A percentile compares a stretch with the other conserved stretches of the same genome.
Conservation (phyloP, 2,113 vertebrate species). For the Ramphastos sulfuratus region DNA sequence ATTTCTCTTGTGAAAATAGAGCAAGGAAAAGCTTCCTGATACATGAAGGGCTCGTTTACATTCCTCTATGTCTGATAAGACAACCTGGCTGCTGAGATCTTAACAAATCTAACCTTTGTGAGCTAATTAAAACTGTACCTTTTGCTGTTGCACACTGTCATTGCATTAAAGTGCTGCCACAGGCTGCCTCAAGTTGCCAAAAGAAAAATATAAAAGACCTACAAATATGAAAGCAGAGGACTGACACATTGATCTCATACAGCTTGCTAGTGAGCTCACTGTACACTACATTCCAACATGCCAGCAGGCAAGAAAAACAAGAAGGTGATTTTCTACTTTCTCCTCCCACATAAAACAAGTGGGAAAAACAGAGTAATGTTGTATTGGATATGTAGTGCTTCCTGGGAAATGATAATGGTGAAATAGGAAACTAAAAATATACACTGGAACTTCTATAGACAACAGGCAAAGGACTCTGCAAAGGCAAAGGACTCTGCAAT, state of each 20-base stretch:
- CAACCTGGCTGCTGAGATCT: neutral
- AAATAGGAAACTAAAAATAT: neutral
- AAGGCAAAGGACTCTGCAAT: neutral
- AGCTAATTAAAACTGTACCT: neutral
- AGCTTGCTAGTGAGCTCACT: neutral
- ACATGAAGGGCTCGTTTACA: neutral
- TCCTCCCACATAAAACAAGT: neutral
- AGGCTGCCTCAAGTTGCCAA: neutral
- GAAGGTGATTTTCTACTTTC: neutral
- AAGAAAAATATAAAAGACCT: neutral
- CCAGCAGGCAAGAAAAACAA: neutral
- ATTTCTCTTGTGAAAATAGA: neutral
- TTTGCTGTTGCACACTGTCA: neutral
- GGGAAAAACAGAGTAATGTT: neutral
- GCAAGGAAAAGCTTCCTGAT: neutral
- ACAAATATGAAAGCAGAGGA: neutral
- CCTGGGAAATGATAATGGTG: neutral
- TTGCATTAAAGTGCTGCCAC: neutral
- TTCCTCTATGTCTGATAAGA: neutral
- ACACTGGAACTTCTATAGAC: neutral
- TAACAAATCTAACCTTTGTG: rapidly evolving
- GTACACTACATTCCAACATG: neutral
- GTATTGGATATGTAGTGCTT: neutral
- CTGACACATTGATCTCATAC: neutral
- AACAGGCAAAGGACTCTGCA: neutral